Evolutionary conservation across 2,797 vertebrate genomes (phyloP).

Genomic region (Prunella strophiata): DNA sequence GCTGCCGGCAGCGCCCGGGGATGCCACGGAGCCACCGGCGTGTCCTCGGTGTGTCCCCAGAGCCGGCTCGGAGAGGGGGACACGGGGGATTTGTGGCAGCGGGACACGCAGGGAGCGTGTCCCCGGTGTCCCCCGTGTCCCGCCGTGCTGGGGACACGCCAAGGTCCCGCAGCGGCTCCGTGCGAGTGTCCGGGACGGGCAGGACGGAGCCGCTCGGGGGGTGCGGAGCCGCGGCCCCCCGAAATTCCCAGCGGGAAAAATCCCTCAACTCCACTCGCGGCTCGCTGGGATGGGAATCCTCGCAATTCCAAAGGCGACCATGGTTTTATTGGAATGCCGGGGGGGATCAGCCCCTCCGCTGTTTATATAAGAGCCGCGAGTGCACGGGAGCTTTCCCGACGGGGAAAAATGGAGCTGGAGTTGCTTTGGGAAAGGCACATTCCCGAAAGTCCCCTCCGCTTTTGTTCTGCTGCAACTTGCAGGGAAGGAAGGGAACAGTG

Average conservation of each 20-base stretch:
- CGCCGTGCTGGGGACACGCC: neutral
- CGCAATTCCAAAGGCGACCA: neutral
- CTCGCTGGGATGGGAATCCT: neutral
- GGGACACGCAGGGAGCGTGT: neutral
- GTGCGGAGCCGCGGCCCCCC: neutral
- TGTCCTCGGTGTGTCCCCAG: neutral
- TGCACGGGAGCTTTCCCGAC: neutral
- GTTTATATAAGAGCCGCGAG: slow-evolving; percentile 44
- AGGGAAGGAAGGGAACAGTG: neutral
- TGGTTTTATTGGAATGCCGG: neutral
- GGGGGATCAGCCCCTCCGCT: neutral
- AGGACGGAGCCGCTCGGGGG: neutral
- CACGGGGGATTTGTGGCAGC: neutral
- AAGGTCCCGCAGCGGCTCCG: neutral
- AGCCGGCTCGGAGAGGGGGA: neutral
- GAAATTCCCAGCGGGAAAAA: neutral
- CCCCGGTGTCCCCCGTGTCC: neutral
- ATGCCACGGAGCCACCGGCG: neutral
- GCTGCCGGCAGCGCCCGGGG: neutral
- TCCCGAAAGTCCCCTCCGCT: neutral
- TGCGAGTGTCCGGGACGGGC: neutral
- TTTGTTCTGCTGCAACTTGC: slow-evolving; percentile 44
- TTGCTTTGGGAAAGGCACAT: neutral
- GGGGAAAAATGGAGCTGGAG: slow-evolving; percentile 9
- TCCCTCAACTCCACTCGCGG: neutral